A percentile compares a stretch with the other conserved stretches of the same genome.
phyloP scores from a whole-genome alignment of 2,797 vertebrate genomes.

The Alauda arvensis region DNA sequence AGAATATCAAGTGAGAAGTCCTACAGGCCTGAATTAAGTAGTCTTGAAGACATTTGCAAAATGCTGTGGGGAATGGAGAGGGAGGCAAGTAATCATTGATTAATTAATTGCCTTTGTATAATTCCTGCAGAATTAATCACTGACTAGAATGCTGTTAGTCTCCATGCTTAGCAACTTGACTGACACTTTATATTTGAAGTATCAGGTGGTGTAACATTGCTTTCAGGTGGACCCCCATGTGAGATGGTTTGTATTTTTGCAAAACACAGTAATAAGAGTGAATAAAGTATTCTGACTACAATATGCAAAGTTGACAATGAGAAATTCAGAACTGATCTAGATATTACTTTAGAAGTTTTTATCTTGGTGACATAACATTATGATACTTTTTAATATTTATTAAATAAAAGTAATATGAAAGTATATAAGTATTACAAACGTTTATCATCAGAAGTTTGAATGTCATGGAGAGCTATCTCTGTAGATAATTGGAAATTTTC shows the following conservation, averaged over 20 bases:
- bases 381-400: background rate
- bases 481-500: background rate
- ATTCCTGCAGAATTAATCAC: background rate
- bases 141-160: background rate
- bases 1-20: background rate
- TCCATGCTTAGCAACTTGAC: rapidly evolving
- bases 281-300: background rate
- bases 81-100: background rate
- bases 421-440: background rate
- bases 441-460: background rate
- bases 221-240: background rate
- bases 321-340: background rate
- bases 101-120: background rate
- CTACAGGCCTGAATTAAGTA: background rate
- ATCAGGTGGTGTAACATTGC: background rate
- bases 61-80: background rate
- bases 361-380: background rate
- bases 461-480: background rate
- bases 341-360: background rate
- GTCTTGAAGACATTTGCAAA: background rate
- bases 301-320: background rate
- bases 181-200: background rate
- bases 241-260: background rate
- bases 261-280: background rate
- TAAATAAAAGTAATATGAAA: background rate